phyloP scores from a whole-genome alignment of 2,113 vertebrate species.

The Cygnus atratus region DNA sequence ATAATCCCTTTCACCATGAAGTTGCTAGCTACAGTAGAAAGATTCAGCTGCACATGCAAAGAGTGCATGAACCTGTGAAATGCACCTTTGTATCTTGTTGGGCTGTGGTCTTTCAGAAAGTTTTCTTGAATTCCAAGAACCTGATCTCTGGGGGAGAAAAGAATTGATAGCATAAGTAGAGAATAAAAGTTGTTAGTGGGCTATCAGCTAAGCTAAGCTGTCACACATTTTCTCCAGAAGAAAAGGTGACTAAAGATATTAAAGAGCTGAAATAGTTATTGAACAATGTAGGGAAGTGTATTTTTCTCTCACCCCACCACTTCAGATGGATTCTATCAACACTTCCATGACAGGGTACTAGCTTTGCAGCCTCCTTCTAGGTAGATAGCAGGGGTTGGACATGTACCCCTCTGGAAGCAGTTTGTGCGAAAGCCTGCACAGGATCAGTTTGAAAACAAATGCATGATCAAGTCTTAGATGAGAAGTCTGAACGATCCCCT shows the following conservation, averaged over 20 bases:
- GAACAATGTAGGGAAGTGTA: not conserved
- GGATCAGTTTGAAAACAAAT: not conserved
- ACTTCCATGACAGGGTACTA: not conserved
- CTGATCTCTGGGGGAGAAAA: not conserved
- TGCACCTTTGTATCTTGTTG: not conserved
- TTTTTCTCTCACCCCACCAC: not conserved
- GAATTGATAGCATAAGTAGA: not conserved
- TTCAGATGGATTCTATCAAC: not conserved
- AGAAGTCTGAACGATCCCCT: not conserved
- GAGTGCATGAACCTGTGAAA: not conserved
- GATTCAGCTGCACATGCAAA: not conserved
- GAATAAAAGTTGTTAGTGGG: not conserved
- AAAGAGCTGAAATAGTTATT: not conserved
- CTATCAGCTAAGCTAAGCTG: not conserved
- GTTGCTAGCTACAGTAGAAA: not conserved
- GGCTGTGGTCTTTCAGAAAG: not conserved
- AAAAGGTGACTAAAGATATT: not conserved
- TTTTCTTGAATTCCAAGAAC: not conserved
- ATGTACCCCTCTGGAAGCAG: fast-evolving
- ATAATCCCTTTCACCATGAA: not conserved
- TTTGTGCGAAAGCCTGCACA: not conserved
- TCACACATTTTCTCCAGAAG: not conserved
- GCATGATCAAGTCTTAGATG: not conserved
- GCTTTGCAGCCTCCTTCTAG: not conserved
- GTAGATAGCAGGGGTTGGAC: not conserved